Percentiles rank a stretch among this genome's conserved stretches.
Evolutionary conservation across 1,140 invertebrate species (phyloP).

Genomic region (Samia ricini): DNA sequence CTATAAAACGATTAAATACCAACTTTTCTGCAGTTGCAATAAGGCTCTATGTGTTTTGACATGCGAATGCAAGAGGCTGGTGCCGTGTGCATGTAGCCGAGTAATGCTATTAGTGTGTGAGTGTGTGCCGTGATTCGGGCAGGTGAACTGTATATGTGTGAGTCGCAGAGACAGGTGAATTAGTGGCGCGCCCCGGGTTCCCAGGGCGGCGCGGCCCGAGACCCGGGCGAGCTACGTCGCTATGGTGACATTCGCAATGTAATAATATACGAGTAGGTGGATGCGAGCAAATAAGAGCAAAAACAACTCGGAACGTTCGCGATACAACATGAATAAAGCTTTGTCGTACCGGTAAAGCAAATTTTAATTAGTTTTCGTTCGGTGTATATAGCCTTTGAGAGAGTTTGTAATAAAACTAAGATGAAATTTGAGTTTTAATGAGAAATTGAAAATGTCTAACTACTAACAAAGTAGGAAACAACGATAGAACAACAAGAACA

Average conservation of each 20-base stretch:
- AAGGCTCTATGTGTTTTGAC: slow-evolving; percentile 33
- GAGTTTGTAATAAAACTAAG: background rate
- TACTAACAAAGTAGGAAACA: too few relatives aligned
- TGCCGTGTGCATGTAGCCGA: slow-evolving; percentile 48
- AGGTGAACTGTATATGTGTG: slow-evolving; percentile 33
- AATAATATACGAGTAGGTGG: slow-evolving; percentile 44
- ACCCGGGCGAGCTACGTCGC: slow-evolving; percentile 51
- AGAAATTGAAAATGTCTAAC: background rate
- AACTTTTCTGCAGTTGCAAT: slow-evolving; percentile 34
- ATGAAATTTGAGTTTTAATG: background rate
- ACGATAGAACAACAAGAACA: too few relatives aligned
- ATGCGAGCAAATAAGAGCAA: slow-evolving; percentile 43
- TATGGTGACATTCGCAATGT: slow-evolving; percentile 53
- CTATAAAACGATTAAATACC: slow-evolving; percentile 4
- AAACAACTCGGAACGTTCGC: slow-evolving; percentile 28
- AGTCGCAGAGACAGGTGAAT: slow-evolving; percentile 57
- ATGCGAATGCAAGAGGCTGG: slow-evolving; percentile 36
- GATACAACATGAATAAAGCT: slow-evolving; percentile 19
- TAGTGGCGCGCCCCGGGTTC: slow-evolving; percentile 40
- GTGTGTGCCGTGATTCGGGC: slow-evolving; percentile 30
- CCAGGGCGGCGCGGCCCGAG: slow-evolving; percentile 38
- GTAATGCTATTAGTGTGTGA: slow-evolving; percentile 41
- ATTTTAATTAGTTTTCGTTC: slow-evolving; percentile 6
- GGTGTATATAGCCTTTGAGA: background rate
- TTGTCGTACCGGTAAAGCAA: slow-evolving; percentile 6